Evolutionary conservation across 1,140 invertebrate genomes (phyloP).

Genomic region (Dinoponera quadriceps): DNA sequence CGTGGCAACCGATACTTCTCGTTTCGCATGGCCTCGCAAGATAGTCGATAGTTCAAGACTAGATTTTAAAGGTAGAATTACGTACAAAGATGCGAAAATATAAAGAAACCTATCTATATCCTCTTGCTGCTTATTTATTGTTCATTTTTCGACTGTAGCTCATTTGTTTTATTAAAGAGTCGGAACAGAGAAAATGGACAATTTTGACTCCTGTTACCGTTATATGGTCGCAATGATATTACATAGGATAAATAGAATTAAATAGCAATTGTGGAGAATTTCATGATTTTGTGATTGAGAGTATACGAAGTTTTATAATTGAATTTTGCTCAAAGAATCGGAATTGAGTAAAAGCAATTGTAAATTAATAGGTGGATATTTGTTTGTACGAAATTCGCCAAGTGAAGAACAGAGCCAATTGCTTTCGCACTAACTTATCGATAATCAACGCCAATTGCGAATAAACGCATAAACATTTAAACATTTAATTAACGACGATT

Average conservation of each 20-base stretch:
- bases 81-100: neutral
- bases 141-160: no score
- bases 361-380: neutral
- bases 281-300: no score
- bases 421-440: neutral
- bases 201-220: no score
- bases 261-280: no score
- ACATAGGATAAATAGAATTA: no score
- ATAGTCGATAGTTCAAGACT: constrained; percentile 25
- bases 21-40: constrained; percentile 4
- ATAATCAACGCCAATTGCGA: constrained; percentile 1
- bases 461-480: constrained; percentile 29
- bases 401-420: neutral
- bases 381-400: neutral
- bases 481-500: constrained; percentile 35
- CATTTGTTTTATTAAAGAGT: no score
- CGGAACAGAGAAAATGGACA: no score
- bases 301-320: no score
- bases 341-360: neutral
- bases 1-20: constrained; percentile 57
- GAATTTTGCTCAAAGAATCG: neutral
- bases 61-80: constrained; percentile 52
- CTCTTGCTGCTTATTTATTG: constrained; percentile 1
- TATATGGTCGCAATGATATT: no score
- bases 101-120: neutral